A percentile compares a stretch with the other conserved stretches of the same genome.
phyloP scores from a whole-genome alignment of 2,113 vertebrate species.

The Burhinus oedicnemus region DNA sequence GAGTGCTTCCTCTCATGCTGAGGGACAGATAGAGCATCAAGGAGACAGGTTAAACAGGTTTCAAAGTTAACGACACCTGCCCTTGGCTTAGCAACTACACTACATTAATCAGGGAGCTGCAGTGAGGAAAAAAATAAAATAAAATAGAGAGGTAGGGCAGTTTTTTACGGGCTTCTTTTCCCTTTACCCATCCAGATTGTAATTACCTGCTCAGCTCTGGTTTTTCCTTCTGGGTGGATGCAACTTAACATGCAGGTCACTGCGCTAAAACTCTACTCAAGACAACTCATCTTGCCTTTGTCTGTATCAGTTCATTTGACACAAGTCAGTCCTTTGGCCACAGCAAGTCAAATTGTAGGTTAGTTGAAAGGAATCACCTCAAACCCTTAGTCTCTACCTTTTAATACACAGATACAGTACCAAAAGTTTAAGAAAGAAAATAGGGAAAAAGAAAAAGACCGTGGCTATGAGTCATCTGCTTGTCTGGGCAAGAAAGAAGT shows the following conservation, averaged over 20 bases:
- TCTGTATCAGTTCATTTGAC: not conserved
- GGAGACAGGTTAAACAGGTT: slow-evolving; percentile 40
- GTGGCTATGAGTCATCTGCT: not conserved
- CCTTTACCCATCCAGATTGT: not conserved
- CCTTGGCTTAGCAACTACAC: not conserved
- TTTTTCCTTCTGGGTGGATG: not conserved
- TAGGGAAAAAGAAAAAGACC: not conserved
- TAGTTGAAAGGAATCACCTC: not conserved
- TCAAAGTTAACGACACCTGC: not conserved
- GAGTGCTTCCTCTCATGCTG: not conserved
- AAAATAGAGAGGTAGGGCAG: not conserved
- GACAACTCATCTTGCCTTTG: not conserved
- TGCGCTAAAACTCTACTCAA: not conserved
- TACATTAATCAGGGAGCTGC: not conserved
- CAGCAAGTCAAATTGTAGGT: not conserved
- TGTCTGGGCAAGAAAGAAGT: not conserved
- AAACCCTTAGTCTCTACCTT: not conserved
- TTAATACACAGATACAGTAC: not conserved
- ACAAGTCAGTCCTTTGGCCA: not conserved
- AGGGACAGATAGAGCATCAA: not conserved
- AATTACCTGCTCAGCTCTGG: not conserved
- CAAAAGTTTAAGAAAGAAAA: not conserved
- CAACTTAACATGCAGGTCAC: not conserved
- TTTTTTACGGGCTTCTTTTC: not conserved
- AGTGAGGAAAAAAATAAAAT: not conserved